Conservation (phyloP, 2,797 vertebrate species). For the Galaxias olidus region DNA sequence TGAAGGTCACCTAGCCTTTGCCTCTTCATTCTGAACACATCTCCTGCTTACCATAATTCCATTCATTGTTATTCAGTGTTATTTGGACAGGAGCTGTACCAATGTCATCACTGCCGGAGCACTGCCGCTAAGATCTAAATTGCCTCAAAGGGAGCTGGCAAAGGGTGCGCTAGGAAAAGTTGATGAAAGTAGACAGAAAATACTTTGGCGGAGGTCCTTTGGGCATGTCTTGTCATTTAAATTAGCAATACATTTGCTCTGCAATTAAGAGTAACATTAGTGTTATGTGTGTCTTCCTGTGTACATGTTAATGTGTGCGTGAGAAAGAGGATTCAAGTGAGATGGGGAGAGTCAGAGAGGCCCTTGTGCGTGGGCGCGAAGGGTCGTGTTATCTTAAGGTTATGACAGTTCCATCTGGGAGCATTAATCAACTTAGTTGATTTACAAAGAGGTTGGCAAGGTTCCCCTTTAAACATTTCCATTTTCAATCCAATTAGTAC, state of each 20-base stretch:
- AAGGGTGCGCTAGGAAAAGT: neutral
- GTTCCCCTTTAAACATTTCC: too few species aligned
- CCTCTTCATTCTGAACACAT: conserved; percentile 14
- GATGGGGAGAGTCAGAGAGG: too few species aligned
- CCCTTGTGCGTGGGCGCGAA: too few species aligned
- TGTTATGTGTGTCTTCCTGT: neutral
- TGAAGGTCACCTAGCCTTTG: conserved; percentile 12
- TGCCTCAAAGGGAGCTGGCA: neutral
- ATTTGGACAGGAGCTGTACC: neutral
- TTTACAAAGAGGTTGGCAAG: too few species aligned
- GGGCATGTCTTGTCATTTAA: too few species aligned
- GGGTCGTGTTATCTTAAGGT: too few species aligned
- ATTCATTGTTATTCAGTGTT: conserved; percentile 4
- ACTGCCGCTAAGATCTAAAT: neutral
- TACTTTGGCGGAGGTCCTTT: neutral
- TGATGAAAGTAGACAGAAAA: conserved; percentile 2
- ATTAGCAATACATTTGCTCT: too few species aligned
- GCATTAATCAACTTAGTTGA: too few species aligned
- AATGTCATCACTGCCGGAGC: conserved; percentile 2
- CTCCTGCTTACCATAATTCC: conserved; percentile 3
- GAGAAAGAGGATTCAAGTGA: too few species aligned
- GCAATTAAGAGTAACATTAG: neutral
- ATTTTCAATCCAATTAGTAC: too few species aligned
- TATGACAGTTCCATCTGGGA: too few species aligned
- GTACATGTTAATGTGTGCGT: neutral